Conservation (phyloP, 2,113 vertebrate genomes). For the Bubo scandiacus region DNA sequence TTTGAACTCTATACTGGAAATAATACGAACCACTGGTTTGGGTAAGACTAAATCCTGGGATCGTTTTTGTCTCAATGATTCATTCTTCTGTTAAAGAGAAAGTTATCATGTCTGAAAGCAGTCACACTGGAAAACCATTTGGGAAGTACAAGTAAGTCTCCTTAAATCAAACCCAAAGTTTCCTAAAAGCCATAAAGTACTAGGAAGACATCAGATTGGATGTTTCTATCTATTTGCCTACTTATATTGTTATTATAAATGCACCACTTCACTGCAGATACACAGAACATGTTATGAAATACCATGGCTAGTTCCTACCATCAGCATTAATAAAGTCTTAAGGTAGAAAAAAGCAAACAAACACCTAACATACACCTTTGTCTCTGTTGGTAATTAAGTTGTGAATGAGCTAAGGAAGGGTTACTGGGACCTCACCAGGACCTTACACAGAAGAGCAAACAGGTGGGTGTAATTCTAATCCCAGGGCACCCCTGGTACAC, state of each 20-base stretch:
- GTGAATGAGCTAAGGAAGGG: background rate
- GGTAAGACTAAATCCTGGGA: background rate
- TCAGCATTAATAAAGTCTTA: background rate
- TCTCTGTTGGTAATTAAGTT: background rate
- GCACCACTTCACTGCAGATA: background rate
- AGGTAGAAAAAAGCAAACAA: background rate
- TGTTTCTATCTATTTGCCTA: background rate
- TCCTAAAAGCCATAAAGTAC: background rate
- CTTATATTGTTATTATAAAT: background rate
- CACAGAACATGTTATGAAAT: background rate
- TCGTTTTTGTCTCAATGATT: background rate
- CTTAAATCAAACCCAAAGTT: background rate
- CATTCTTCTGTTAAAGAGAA: background rate
- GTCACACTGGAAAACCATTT: background rate
- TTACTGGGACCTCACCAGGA: background rate
- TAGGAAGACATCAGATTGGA: background rate
- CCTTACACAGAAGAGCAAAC: background rate
- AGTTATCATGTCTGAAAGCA: background rate
- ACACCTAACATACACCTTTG: background rate
- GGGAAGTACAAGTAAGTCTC: background rate
- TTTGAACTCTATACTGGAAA: conserved; percentile 16
- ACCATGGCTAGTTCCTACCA: background rate
- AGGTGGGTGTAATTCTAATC: background rate
- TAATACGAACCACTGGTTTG: background rate
- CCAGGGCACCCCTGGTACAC: background rate